These are phyloP conservation scores for Liodrosophila aerea DNA, from an alignment of 2,888 invertebrate species.

Conservation along the genomic window DNA sequence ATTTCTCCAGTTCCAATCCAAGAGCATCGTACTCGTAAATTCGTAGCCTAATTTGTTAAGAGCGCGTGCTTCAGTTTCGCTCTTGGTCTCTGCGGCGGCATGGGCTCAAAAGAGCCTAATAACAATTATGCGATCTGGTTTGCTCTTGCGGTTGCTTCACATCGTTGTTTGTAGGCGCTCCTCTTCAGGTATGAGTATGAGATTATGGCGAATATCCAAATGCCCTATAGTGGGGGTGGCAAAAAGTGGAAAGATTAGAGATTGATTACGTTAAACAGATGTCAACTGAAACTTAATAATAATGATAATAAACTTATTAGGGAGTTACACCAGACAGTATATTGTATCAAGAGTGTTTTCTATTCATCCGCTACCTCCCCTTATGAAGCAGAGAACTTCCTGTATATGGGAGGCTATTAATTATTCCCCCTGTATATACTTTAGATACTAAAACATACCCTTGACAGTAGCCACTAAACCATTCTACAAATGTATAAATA, in stretches of 20 bases:
- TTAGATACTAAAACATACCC: no score
- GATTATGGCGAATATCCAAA: constrained; percentile 2
- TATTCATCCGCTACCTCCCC: no score
- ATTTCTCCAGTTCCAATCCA: constrained; percentile 36
- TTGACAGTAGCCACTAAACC: no score
- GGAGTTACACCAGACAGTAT: no score
- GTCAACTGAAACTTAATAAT: no score
- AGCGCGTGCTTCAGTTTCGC: constrained; percentile 74
- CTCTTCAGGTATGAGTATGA: constrained; percentile 37
- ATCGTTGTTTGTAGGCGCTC: constrained; percentile 43
- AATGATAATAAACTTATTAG: no score
- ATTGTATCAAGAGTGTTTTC: no score
- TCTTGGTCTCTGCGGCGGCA: constrained; percentile 51
- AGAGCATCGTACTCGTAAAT: constrained; percentile 52
- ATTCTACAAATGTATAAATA: no score
- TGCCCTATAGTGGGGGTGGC: constrained; percentile 24
- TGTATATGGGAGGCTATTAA: no score
- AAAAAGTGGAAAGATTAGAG: background rate
- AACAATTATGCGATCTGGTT: constrained; percentile 72
- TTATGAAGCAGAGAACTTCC: no score
- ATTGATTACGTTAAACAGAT: no score
- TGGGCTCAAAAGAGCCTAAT: constrained; percentile 71
- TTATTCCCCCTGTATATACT: no score
- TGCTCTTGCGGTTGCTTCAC: constrained; percentile 32
- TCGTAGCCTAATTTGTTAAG: constrained; percentile 74